Evolutionary conservation across 1,140 invertebrate genomes (phyloP), one percentile per base, ranked within the genome.

Genomic region (Magallana ariakensis): DNA sequence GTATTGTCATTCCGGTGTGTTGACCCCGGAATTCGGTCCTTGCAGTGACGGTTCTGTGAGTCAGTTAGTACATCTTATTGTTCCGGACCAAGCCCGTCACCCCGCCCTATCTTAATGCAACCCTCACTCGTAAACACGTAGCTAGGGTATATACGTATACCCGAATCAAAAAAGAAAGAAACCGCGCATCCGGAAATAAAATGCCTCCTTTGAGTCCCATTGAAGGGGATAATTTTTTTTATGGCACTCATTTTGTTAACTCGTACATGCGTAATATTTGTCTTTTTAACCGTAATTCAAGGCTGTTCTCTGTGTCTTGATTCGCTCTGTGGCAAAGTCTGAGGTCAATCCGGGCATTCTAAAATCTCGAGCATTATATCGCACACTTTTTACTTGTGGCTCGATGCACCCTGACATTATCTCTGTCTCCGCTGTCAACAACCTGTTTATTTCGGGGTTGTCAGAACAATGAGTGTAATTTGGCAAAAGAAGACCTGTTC

Each of bases 261-360:
- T 75, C 66, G 66, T 33, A 26, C 66, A 75, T 75, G 66, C 66
- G 66, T 75, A 75, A 75, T 75, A 75, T 22, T 75, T 75, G 66
- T 75, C 66, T 75, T 75, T 75, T 75, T 75, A 75, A 26, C 66
- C 22, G 66, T 75, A 26, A 75, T 75, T 75, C 66, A 75, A 75
- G 66, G 66, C 33, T 75, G 66, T 26, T 19, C 22, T 75, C 22
- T 22, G 66, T 75, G 22, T 75, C 66, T 75, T 75, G 66, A 75
- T 26, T 75, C 26, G 66, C 22, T 75, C 22, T 75, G 13, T 33
- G 62, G 26, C 62, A 70, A n/a, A 70, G n/a, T n/a, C n/a, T 70
- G 10, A 75, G 66, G 22, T 75, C 66, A 75, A 11, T 10, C 33
- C 22, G 66, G 66, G 33, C 66, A 75, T 75, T 75, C 9, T 75